phyloP scores from a whole-genome alignment of 2,888 invertebrate species.

The Apodemia duryi region DNA sequence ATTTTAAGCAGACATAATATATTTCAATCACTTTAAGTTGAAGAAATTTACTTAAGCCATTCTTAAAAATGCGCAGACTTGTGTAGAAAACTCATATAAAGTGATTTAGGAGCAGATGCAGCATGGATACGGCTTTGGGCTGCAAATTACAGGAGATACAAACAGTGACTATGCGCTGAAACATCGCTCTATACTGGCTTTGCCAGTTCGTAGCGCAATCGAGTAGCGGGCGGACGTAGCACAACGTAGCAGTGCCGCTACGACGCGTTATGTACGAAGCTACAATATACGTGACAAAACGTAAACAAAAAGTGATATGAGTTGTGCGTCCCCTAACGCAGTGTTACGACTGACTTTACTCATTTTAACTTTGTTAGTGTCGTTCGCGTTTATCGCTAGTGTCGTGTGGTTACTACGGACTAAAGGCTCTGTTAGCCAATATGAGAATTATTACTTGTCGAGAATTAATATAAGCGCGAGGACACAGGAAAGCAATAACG shows the following conservation, averaged over 20 bases:
- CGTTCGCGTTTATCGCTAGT: conserved; percentile 70
- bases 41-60: neutral
- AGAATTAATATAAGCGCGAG: conserved; percentile 75
- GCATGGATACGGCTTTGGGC: conserved; percentile 65
- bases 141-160: conserved; percentile 69
- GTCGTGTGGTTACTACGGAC: conserved; percentile 70
- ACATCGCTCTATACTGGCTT: conserved; percentile 40
- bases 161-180: conserved; percentile 55
- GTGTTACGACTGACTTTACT: conserved; percentile 69
- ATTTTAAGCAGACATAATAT: neutral
- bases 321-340: conserved; percentile 68
- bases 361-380: conserved; percentile 66
- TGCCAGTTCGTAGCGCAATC: conserved; percentile 62
- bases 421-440: conserved; percentile 58
- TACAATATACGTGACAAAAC: conserved; percentile 55
- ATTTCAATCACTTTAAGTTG: neutral
- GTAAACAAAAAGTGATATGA: conserved; percentile 78
- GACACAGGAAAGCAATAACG: conserved; percentile 50
- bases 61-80: conserved; percentile 51
- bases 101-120: conserved; percentile 72
- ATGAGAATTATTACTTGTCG: conserved; percentile 78
- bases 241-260: conserved; percentile 49
- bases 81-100: conserved; percentile 66
- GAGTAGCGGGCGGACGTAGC: conserved; percentile 61
- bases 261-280: conserved; percentile 66